phyloP scores from a whole-genome alignment of 2,113 vertebrate species.

The Hippopotamus amphibius region DNA sequence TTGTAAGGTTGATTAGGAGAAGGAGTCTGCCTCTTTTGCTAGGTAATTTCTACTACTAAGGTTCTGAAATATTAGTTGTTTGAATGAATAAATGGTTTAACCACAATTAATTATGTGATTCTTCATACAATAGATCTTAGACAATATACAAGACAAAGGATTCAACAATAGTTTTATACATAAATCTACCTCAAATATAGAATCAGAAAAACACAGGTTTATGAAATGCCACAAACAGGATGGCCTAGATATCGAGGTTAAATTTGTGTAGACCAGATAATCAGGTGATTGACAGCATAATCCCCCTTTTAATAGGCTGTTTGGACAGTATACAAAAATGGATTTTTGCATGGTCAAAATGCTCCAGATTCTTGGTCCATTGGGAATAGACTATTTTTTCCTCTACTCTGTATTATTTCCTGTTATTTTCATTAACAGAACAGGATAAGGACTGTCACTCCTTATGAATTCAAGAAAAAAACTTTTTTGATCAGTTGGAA shows the following conservation, averaged over 20 bases:
- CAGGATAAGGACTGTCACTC: neutral
- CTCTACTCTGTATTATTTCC: neutral
- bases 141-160: neutral
- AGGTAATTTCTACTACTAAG: neutral
- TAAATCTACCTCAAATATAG: neutral
- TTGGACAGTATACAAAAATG: neutral
- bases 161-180: neutral
- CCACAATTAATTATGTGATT: neutral
- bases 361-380: neutral
- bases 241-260: neutral
- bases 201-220: neutral
- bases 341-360: neutral
- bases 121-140: neutral
- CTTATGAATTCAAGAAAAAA: neutral
- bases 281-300: neutral
- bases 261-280: neutral
- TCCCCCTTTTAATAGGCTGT: neutral
- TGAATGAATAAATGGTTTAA: slow-evolving; percentile 15
- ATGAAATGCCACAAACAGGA: neutral
- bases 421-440: neutral
- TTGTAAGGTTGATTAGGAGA: neutral
- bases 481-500: neutral
- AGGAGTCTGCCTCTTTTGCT: neutral
- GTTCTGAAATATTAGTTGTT: neutral
- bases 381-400: neutral